A percentile compares a stretch with the other conserved stretches of the same genome.
Evolutionary conservation across 2,797 vertebrate genomes (phyloP).

Genomic region (Hafferia zeledoni): DNA sequence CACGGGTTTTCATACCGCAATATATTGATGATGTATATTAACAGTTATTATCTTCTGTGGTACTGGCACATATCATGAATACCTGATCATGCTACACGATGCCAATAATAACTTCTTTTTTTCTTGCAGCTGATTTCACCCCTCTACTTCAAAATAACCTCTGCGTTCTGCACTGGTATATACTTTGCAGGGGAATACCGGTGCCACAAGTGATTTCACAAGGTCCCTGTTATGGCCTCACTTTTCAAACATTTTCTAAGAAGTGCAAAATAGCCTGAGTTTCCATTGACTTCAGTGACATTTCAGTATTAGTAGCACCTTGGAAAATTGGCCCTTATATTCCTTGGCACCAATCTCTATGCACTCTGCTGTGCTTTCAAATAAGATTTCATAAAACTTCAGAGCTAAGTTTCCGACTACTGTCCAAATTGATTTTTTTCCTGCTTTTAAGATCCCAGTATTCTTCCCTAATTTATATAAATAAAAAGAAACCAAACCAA

Average conservation of each 20-base stretch:
- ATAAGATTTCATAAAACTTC: background rate
- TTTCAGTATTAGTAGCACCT: background rate
- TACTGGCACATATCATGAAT: background rate
- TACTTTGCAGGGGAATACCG: background rate
- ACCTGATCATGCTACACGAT: background rate
- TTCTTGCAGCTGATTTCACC: background rate
- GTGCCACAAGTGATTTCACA: background rate
- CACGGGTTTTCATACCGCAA: background rate
- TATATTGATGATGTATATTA: background rate
- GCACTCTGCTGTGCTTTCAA: background rate
- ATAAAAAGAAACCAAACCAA: background rate
- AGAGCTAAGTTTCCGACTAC: background rate
- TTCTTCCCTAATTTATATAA: background rate
- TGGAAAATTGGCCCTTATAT: background rate
- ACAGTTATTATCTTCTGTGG: rapidly evolving
- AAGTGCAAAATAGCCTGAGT: background rate
- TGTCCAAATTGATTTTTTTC: background rate
- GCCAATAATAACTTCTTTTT: background rate
- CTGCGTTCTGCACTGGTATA: background rate
- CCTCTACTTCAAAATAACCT: background rate
- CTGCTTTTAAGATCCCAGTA: background rate
- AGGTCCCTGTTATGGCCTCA: background rate
- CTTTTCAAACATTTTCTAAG: background rate
- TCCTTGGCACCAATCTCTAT: background rate
- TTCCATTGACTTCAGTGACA: background rate